Conservation (phyloP, 2,113 vertebrate species). For the Apaloderma vittatum region DNA sequence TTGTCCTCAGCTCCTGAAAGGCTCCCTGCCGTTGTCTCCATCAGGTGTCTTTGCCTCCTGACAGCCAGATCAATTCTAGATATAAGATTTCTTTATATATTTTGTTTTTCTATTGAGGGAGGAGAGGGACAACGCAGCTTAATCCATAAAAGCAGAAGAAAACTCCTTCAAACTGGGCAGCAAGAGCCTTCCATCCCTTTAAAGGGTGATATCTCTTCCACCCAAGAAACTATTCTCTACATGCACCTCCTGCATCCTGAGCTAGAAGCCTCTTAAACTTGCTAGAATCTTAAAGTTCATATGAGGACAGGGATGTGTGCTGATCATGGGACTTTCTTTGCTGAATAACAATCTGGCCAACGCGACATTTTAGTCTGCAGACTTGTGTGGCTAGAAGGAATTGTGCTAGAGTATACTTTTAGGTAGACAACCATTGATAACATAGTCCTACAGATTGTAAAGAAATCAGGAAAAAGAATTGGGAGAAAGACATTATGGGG, state of each 20-base stretch:
- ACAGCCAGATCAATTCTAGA: neutral
- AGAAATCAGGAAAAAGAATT: neutral
- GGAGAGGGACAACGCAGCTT: fast-evolving
- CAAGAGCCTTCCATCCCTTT: neutral
- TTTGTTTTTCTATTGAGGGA: neutral
- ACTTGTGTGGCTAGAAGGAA: neutral
- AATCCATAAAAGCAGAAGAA: neutral
- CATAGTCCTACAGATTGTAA: neutral
- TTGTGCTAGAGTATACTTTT: neutral
- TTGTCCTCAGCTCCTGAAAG: neutral
- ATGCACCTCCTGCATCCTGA: neutral
- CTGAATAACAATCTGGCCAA: neutral
- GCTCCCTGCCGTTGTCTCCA: neutral
- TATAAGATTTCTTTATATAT: neutral
- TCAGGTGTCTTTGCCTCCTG: neutral
- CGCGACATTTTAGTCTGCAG: neutral
- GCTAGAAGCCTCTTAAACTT: neutral
- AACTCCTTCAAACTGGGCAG: neutral
- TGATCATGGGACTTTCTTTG: fast-evolving
- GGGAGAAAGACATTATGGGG: neutral
- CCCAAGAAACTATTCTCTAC: neutral
- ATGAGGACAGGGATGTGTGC: fast-evolving
- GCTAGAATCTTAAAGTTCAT: neutral
- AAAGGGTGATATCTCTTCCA: neutral
- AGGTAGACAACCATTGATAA: neutral